phyloP scores from a whole-genome alignment of 2,888 invertebrate species.

The Dasysyrphus albostriatus region DNA sequence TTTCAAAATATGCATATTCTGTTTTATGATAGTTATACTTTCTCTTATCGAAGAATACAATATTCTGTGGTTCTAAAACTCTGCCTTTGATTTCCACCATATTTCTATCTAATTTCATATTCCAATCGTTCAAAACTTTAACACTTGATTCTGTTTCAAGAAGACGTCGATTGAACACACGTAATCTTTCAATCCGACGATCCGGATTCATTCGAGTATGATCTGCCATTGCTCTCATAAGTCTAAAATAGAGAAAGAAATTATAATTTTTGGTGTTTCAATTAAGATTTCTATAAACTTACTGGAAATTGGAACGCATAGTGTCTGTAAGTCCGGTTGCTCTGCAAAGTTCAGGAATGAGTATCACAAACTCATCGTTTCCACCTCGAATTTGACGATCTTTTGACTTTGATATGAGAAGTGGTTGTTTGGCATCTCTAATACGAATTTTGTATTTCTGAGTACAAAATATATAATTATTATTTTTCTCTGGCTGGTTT shows the following conservation, averaged over 20 bases:
- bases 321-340: conserved; percentile 92
- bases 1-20: conserved; percentile 1
- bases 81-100: conserved; percentile 88
- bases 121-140: conserved; percentile 89
- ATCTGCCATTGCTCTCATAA: conserved; percentile 89
- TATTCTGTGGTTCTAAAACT: conserved; percentile 87
- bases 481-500: neutral
- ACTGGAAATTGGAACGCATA: conserved; percentile 87
- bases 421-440: conserved; percentile 88
- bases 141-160: conserved; percentile 84
- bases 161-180: conserved; percentile 88
- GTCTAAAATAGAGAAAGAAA: conserved; percentile 75
- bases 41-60: conserved; percentile 85
- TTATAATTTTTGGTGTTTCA: neutral
- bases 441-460: conserved; percentile 90
- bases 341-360: conserved; percentile 94
- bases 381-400: conserved; percentile 88
- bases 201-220: conserved; percentile 92
- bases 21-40: conserved; percentile 76
- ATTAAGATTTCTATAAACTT: conserved; percentile 84
- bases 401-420: conserved; percentile 90
- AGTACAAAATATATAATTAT: conserved; percentile 43
- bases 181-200: conserved; percentile 88
- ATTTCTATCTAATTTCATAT: conserved; percentile 87
- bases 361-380: conserved; percentile 86